Evolutionary conservation across 2,113 vertebrate genomes (phyloP), one percentile per base, ranked within the genome.

Genomic region (Colossoma macropomum): DNA sequence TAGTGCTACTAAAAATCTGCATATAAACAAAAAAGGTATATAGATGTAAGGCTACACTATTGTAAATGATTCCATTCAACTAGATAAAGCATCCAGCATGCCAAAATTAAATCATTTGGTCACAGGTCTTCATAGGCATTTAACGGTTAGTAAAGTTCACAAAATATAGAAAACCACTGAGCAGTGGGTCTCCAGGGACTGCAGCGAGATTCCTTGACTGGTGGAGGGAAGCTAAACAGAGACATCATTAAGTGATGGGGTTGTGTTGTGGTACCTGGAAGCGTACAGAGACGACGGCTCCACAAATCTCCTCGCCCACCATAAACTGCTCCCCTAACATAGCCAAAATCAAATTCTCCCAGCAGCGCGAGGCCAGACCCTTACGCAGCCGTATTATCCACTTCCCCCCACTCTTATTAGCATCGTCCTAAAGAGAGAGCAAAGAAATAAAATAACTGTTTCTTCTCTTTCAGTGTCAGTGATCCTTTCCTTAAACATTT

Each of bases 251-350:
- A 2, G 9, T 63, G 6, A 45, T 65, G n/a, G 13, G 23, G 56
- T 60, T 30, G 60, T 80, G 68, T 75, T 71, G 74, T 88, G 32
- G 45, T 91, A 96, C 95, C 93, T 96, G 95, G 81, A 96, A 96
- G 63, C 95, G 93, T 28, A 96, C 95, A 0, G 95, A 96, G 75
- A 95, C 95, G 12, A 96, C 95, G 7, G 94, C 95, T 0, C 95
- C 95, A 56, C 95, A 96, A 87, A 96, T 96, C 90, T 96, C 95
- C 86, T 95, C 95, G 68, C 95, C 95, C 10, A 96, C 95, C 95
- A 96, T 96, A 87, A 96, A 96, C 91, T 96, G 95, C 83, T 96
- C 95, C 21, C 95, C 95, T 54, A 96, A 84, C 93, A 96, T 95
- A 30, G 95, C 95, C 86, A 96, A 87, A 85, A 96, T 96, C 66